Evolutionary conservation across 2,888 invertebrate species (phyloP).

Genomic region (Macaria liturata): DNA sequence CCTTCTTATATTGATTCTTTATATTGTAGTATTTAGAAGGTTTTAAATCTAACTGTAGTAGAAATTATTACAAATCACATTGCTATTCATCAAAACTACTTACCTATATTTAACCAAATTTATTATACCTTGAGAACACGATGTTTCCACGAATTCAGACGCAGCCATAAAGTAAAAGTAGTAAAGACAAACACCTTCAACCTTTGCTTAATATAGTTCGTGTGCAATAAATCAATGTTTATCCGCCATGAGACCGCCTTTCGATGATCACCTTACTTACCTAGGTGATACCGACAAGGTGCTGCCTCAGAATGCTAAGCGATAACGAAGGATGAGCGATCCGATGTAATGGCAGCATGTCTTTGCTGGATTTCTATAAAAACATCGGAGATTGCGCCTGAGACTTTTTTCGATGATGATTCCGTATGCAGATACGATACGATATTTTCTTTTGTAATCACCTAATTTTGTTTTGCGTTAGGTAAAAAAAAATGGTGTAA

Average conservation of each 20-base stretch:
- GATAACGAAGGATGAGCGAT: too few species aligned
- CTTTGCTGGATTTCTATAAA: not conserved
- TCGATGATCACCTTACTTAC: conserved; percentile 9
- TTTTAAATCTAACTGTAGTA: too few species aligned
- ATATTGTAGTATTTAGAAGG: not conserved
- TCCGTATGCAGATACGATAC: too few species aligned
- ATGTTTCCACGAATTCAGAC: not conserved
- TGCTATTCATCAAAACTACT: not conserved
- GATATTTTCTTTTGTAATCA: too few species aligned
- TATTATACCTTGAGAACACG: conserved; percentile 3
- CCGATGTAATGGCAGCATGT: too few species aligned
- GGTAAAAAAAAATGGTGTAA: too few species aligned
- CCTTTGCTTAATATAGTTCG: conserved; percentile 14
- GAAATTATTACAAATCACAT: not conserved
- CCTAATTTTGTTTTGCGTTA: too few species aligned
- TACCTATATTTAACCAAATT: not conserved
- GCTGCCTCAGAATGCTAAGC: too few species aligned
- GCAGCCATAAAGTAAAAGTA: conserved; percentile 10
- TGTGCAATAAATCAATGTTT: conserved; percentile 19
- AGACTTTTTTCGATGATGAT: too few species aligned
- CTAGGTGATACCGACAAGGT: conserved; percentile 11
- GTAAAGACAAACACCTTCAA: conserved; percentile 11
- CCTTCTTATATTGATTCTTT: too few species aligned
- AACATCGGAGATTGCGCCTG: not conserved
- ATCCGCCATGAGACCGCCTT: conserved; percentile 16